Evolutionary conservation across 1,140 invertebrate genomes (phyloP).

Genomic region (Acromyrmex echinatior): DNA sequence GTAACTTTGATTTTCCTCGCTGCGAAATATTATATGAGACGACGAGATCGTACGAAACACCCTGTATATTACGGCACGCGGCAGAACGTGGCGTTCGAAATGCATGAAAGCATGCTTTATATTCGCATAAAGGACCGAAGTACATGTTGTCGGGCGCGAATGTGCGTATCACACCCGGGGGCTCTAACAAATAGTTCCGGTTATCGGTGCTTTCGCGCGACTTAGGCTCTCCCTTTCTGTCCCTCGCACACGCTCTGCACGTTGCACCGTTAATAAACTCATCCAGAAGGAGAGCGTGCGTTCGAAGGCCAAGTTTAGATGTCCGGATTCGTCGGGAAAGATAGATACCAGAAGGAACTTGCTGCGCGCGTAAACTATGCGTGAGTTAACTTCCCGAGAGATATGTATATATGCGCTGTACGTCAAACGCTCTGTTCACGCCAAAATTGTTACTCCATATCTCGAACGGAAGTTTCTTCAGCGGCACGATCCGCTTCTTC

Average conservation of each 20-base stretch:
- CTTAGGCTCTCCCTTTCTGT: conserved; percentile 18
- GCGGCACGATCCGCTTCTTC: background rate
- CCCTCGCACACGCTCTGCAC: background rate
- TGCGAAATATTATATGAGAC: conserved; percentile 17
- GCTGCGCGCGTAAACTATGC: conserved; percentile 48
- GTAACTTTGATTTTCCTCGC: background rate
- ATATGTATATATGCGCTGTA: background rate
- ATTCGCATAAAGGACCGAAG: conserved; percentile 58
- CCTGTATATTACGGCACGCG: background rate
- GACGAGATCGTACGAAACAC: background rate
- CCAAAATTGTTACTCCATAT: conserved; percentile 20
- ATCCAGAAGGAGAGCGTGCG: conserved; percentile 8
- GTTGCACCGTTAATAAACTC: conserved; percentile 68
- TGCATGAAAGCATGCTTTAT: conserved; percentile 62
- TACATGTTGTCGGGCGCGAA: conserved; percentile 46
- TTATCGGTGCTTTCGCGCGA: conserved; percentile 74
- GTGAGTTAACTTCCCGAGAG: conserved; percentile 35
- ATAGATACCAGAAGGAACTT: conserved; percentile 57
- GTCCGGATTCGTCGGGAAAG: conserved; percentile 24
- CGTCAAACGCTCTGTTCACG: conserved; percentile 16
- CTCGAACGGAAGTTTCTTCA: background rate
- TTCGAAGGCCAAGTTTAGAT: conserved; percentile 59
- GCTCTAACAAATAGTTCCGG: conserved; percentile 79
- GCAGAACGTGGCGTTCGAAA: conserved; percentile 50
- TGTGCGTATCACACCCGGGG: conserved; percentile 60